Conservation (phyloP, 2,113 vertebrate species). For the Rhinolophus sinicus region DNA sequence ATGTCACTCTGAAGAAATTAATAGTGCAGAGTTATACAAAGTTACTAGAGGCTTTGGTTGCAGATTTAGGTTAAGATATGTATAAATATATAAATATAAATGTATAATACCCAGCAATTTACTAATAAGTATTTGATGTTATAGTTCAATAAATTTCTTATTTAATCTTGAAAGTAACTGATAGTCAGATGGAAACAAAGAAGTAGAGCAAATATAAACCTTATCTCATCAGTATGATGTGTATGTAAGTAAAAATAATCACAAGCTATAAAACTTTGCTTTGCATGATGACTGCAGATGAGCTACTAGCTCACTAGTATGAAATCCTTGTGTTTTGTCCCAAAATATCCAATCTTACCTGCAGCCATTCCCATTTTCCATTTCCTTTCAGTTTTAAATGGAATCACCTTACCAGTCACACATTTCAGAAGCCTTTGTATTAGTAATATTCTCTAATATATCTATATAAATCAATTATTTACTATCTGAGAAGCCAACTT, state of each 20-base stretch:
- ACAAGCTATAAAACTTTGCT: constrained; percentile 64
- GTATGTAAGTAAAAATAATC: constrained; percentile 84
- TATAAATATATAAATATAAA: constrained; percentile 67
- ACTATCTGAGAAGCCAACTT: neutral
- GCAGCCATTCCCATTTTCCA: neutral
- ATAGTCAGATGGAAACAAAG: constrained; percentile 82
- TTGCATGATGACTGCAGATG: constrained; percentile 72
- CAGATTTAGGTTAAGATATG: constrained; percentile 82
- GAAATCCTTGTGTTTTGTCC: constrained; percentile 51
- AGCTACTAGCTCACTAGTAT: constrained; percentile 50
- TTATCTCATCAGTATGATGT: constrained; percentile 78
- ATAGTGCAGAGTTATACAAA: constrained; percentile 90
- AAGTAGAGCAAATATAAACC: constrained; percentile 70
- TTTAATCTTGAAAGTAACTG: constrained; percentile 82
- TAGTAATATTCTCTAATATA: neutral
- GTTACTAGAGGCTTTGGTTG: constrained; percentile 86
- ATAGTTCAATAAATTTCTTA: constrained; percentile 80
- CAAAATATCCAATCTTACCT: constrained; percentile 12
- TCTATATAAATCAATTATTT: neutral
- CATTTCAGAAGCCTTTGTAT: neutral
- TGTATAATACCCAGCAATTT: constrained; percentile 82
- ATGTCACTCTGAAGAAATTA: constrained; percentile 96
- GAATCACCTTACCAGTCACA: neutral
- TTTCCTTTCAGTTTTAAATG: constrained; percentile 10
- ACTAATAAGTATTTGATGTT: constrained; percentile 82